A percentile compares a stretch with the other conserved stretches of the same genome.
phyloP scores from a whole-genome alignment of 2,888 invertebrate genomes.

The Cetonia aurata region DNA sequence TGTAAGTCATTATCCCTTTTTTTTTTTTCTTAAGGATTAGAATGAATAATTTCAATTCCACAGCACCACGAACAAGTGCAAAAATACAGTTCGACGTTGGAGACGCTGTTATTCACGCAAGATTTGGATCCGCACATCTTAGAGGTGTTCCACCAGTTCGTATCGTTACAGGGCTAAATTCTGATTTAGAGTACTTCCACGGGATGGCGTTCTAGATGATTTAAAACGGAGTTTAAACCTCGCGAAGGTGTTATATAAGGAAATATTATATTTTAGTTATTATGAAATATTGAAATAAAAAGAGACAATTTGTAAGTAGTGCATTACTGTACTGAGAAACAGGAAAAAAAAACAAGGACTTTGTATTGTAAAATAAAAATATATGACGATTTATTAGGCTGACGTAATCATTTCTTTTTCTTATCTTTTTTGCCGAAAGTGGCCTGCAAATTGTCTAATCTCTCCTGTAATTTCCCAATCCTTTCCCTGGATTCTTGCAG shows the following conservation, averaged over 20 bases:
- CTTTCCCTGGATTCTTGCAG: conserved; percentile 22
- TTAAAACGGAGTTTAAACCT: not conserved
- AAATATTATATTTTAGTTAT: conserved; percentile 6
- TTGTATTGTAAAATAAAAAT: conserved; percentile 1
- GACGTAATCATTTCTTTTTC: not conserved
- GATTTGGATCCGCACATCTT: conserved; percentile 96
- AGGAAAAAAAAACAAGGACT: not conserved
- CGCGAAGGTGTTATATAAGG: not conserved
- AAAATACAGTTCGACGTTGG: conserved; percentile 95
- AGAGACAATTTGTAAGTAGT: not conserved
- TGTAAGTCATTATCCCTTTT: conserved; percentile 70
- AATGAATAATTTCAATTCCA: conserved; percentile 66
- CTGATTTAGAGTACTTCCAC: not conserved
- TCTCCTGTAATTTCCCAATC: not conserved
- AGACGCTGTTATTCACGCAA: conserved; percentile 95
- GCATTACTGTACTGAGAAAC: not conserved
- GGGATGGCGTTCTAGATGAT: not conserved
- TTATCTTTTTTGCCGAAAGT: not conserved
- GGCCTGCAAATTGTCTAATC: conserved; percentile 14
- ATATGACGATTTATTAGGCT: too few relatives aligned
- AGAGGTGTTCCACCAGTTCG: conserved; percentile 97
- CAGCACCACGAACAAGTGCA: conserved; percentile 98
- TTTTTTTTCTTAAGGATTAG: conserved; percentile 23
- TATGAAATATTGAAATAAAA: not conserved
- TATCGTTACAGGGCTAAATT: conserved; percentile 83